Conservation (phyloP, 2,113 vertebrate genomes). For the Ictalurus furcatus region DNA sequence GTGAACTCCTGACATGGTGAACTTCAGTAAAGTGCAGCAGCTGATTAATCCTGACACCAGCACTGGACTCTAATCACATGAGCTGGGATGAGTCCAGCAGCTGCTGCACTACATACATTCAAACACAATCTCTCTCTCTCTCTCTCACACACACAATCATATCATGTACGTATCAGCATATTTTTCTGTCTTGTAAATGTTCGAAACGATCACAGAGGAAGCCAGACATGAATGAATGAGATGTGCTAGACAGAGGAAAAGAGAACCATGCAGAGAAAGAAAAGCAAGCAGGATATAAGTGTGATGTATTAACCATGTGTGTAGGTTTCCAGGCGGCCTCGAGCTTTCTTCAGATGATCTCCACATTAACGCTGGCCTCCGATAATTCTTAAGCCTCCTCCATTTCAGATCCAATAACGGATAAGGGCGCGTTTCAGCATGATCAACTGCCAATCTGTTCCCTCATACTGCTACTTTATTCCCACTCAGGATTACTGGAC, state of each 20-base stretch:
- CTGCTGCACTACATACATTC: slow-evolving; percentile 24
- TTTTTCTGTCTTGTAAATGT: neutral
- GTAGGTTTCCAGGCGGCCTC: slow-evolving; percentile 63
- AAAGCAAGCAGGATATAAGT: slow-evolving; percentile 34
- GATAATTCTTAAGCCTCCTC: slow-evolving; percentile 96
- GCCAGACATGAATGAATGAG: neutral
- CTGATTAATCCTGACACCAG: slow-evolving; percentile 47
- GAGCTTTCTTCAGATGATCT: slow-evolving; percentile 83
- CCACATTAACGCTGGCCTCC: slow-evolving; percentile 90
- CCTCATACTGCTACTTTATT: slow-evolving; percentile 82
- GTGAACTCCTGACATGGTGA: slow-evolving; percentile 46
- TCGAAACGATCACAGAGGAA: neutral
- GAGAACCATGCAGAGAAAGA: neutral
- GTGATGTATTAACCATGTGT: slow-evolving; percentile 34
- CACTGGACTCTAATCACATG: slow-evolving; percentile 49
- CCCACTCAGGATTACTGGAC: slow-evolving; percentile 80
- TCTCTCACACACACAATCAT: neutral
- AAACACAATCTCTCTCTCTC: neutral
- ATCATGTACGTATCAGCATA: neutral
- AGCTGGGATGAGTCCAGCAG: slow-evolving; percentile 42
- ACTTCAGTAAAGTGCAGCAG: slow-evolving; percentile 47
- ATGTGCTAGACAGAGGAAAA: neutral
- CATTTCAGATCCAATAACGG: slow-evolving; percentile 92
- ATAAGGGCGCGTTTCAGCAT: slow-evolving; percentile 86
- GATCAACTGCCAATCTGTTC: slow-evolving; percentile 90